Base-by-base conservation (phyloP, 2,113 vertebrate genomes). In the Zosterops borbonicus region DNA sequence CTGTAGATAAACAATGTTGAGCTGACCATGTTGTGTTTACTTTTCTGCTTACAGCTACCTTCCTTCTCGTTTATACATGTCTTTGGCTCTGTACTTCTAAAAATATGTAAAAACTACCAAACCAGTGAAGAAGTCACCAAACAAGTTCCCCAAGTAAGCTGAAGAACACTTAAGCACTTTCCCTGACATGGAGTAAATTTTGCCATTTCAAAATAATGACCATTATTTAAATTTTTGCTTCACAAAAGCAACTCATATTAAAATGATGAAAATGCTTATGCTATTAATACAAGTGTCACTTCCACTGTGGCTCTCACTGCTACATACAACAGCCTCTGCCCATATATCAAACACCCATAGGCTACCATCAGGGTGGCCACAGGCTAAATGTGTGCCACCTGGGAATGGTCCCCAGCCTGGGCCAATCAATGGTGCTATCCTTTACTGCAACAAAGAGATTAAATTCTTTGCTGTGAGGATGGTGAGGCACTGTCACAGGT, bases 231-330 rank as follows among this genome's bases (percentile, higher is more conserved):
- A 22, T 14, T 76, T 63, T 29, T 83, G 5, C 19, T 53, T 65
- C 67, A 67, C 19, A 60, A 77, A 73, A 86, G 10, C 5, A 83
- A 53, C 3, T 52, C 13, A 56, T 3, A 91, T 29, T 46, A 55
- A 85, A 56, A 52, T 5, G 3, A 11, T 62, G 9, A 60, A 63
- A 58, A 83, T 50, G 14, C 9, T 55, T 63, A 42, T 31, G 20
- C 33, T n/a, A 31, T 22, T 1, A 1, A 47, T 37, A 64, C 3
- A 87, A 44, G 22, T 4, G 13, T 10, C 3, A 0, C 33, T 83
- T 73, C 31, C 9, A 49, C 2, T 50, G 59, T 3, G 1, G 59
- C 9, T 83, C 16, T 24, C 33, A 11, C 15, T 53, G 63, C 17
- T 4, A 5, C 12, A 31, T 5, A 33, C 12, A 94, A 60, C 9